Base-by-base conservation (phyloP, 1,140 invertebrate species). In the Calosoma granatense region DNA sequence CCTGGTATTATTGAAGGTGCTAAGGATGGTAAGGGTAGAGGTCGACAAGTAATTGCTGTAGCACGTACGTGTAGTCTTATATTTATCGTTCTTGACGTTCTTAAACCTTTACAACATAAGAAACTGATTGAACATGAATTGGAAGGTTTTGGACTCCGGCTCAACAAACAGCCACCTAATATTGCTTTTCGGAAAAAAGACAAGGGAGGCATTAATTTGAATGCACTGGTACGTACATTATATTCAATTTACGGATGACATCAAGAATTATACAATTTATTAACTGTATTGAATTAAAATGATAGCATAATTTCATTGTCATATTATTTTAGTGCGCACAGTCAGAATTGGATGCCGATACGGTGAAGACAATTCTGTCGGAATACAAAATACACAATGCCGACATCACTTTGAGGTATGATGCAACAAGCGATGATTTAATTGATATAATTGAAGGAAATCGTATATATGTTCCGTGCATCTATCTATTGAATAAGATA, bases 1-100 rank as follows among this genome's bases (percentile, higher is more conserved):
- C 97, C 97, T 60, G 97, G 97, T 78, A 99, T 99, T 73, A 99
- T 99, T 70, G 97, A 99, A 79, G 97, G 97, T 63, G 97, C 97
- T n/a, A 99, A 99, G 72, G 97, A 99, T 73, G 91, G 91, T 43
- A 98, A 98, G 76, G 95, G 96, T 77, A 75, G 96, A 74, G 96
- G 97, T 80, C 83, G 96, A 66, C 97, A 99, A 79, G 97, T 99
- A 2, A 99, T 99, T 70, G 97, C 97, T 21, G 97, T 99, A 0
- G 97, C 97, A 0, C 79, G 97, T 59, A 99, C 97, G 0, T 99
- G 97, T 70, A 94, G 92, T 73, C 80, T 99, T 1, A 96, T 99
- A 66, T 98, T 98, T 69, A 97, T 99, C 70, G 94, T 98, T 1
- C 75, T 99, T 20, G 97, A 99, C 75, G 97, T 98, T 0, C 75